Evolutionary conservation across 2,888 invertebrate species (phyloP), one percentile per base, ranked within the genome.

Genomic region (Tetropium fuscum): DNA sequence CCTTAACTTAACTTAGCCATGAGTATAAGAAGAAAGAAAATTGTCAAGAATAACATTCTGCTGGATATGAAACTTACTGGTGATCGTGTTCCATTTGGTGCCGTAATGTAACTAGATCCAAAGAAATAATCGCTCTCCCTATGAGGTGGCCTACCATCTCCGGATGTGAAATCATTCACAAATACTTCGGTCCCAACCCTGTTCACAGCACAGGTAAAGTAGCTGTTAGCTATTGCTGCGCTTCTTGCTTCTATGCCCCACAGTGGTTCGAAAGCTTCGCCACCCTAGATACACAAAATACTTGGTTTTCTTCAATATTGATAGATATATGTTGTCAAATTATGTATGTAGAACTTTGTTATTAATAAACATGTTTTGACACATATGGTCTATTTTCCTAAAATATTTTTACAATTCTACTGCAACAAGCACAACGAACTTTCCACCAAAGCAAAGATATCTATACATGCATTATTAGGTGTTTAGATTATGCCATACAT

Each of bases 211-310:
- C 95, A 96, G 0, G 98, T 93, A 77, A 90, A 99, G 78, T 96
- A 98, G 69, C 89, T 90, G 78, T 98, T 98, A 0, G 98, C 97
- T 59, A 98, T 90, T 0, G 99, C 98, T 1, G 98, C 98, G 82
- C 91, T 93, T 64, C 98, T 85, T 0, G 98, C 97, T 84, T 99
- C 98, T 58, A 98, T 90, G 0, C 91, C 87, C 98, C 98, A 99
- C 69, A 98, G 83, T 0, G 97, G 93, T 82, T 98, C 98, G 75
- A 95, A 95, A 43, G 89, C 83, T 16, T 83, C 84, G 0, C 88
- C 85, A 43, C 86, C 76, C 82, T 15, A 34, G 11, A 30, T 30
- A 6, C 30, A 30, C n/a, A 30, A 11, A n/a, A 30, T 30, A 30
- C 10, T 30, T 30, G 4, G 5, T 10, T 2, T 30, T 30, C 11